These are phyloP conservation scores for Troides helena DNA, from an alignment of 2,888 invertebrate genomes.

Conservation along the genomic window DNA sequence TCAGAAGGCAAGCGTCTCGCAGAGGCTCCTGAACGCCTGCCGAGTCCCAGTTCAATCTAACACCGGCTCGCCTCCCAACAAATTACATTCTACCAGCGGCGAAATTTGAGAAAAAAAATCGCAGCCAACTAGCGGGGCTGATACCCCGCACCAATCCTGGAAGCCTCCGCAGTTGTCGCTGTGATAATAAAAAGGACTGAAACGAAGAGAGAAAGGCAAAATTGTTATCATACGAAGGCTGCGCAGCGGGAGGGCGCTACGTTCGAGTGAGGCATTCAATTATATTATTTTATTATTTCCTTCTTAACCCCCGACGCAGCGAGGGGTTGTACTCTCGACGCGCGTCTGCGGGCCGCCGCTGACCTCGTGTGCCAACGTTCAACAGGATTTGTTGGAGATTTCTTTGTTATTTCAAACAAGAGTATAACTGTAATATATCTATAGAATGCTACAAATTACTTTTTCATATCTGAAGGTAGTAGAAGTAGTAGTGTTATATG, in stretches of 20 bases:
- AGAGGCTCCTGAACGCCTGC: slow-evolving; percentile 16
- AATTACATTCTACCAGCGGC: slow-evolving; percentile 37
- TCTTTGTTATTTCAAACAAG: no score
- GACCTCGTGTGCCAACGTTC: not conserved
- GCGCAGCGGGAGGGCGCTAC: slow-evolving; percentile 39
- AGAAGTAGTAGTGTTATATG: no score
- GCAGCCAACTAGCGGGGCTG: slow-evolving; percentile 38
- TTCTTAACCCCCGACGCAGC: not conserved
- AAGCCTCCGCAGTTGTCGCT: slow-evolving; percentile 60
- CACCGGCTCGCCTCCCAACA: slow-evolving; percentile 28
- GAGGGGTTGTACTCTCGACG: not conserved
- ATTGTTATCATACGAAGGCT: slow-evolving; percentile 72
- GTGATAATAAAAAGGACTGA: slow-evolving; percentile 56
- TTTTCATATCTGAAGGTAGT: no score
- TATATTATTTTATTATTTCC: slow-evolving; percentile 1
- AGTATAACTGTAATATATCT: no score
- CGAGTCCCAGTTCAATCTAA: slow-evolving; percentile 25
- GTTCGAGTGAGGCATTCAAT: slow-evolving; percentile 22
- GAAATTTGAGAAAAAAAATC: slow-evolving; percentile 44
- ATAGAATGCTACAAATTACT: no score
- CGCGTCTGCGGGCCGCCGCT: not conserved
- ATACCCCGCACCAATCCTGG: slow-evolving; percentile 39
- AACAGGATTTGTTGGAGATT: no score
- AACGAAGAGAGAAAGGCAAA: slow-evolving; percentile 65
- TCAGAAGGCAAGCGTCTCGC: no score